Conservation (phyloP, 1,140 invertebrate genomes). For the Micrasema longulum region DNA sequence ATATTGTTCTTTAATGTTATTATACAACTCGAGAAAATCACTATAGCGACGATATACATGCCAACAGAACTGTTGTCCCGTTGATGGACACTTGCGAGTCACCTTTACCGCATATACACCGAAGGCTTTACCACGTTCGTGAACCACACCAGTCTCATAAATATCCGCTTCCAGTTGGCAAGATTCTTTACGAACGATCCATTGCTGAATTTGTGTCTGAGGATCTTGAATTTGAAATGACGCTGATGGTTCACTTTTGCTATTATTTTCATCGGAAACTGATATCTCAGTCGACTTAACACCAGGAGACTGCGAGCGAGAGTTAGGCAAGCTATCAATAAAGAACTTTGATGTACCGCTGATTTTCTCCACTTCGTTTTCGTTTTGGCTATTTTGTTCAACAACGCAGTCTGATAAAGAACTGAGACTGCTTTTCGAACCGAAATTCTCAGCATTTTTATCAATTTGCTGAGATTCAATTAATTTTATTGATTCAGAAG, state of each 20-base stretch:
- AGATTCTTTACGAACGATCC: slow-evolving; percentile 26
- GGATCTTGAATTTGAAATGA: slow-evolving; percentile 28
- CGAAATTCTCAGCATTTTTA: slow-evolving; percentile 5
- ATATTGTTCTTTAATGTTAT: slow-evolving; percentile 84
- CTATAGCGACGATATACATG: slow-evolving; percentile 88
- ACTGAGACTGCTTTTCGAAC: slow-evolving; percentile 40
- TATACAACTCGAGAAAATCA: slow-evolving; percentile 91
- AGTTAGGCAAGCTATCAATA: slow-evolving; percentile 29
- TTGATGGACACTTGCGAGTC: slow-evolving; percentile 72
- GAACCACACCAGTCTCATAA: slow-evolving; percentile 71
- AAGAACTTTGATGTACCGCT: slow-evolving; percentile 18
- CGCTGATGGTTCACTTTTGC: not conserved
- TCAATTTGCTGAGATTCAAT: slow-evolving; percentile 9
- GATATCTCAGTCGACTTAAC: not conserved
- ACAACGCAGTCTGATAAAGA: slow-evolving; percentile 32
- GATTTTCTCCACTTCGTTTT: slow-evolving; percentile 21
- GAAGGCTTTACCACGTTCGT: slow-evolving; percentile 84
- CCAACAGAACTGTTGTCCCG: slow-evolving; percentile 74
- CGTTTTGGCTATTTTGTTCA: slow-evolving; percentile 11
- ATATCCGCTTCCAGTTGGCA: slow-evolving; percentile 48
- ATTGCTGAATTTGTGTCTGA: slow-evolving; percentile 36
- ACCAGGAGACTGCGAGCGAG: slow-evolving; percentile 37
- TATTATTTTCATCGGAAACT: not conserved
- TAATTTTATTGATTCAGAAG: slow-evolving; percentile 28
- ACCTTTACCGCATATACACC: slow-evolving; percentile 92